These are phyloP conservation scores for Brachionus rotundiformis DNA, from an alignment of 1,140 invertebrate genomes.

Conservation along the genomic window DNA sequence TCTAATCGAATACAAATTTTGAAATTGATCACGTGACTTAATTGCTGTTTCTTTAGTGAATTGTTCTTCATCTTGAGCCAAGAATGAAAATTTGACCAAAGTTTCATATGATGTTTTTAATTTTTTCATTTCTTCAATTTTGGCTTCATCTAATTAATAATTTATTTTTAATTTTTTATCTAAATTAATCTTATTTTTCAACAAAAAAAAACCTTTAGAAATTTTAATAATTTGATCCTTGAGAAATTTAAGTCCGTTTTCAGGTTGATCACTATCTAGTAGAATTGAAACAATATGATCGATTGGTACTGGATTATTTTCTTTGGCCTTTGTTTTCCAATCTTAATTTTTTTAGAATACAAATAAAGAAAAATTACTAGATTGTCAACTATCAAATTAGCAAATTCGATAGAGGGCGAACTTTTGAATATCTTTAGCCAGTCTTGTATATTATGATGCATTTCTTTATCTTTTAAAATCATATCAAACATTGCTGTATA, in stretches of 20 bases:
- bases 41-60: slow-evolving; percentile 31
- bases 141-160: background rate
- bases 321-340: background rate
- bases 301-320: slow-evolving; percentile 10
- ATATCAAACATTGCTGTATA: slow-evolving; percentile 29
- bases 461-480: slow-evolving; percentile 14
- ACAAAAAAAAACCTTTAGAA: background rate
- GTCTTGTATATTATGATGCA: background rate
- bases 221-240: background rate
- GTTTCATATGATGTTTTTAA: slow-evolving; percentile 30
- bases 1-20: slow-evolving; percentile 29
- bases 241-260: slow-evolving; percentile 29
- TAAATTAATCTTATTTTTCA: background rate
- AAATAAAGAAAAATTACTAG: background rate
- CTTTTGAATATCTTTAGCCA: slow-evolving; percentile 30
- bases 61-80: slow-evolving; percentile 41
- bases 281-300: slow-evolving; percentile 35
- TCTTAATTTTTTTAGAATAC: background rate
- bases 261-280: slow-evolving; percentile 19
- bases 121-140: slow-evolving; percentile 9
- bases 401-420: slow-evolving; percentile 1
- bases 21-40: slow-evolving; percentile 23
- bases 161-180: background rate
- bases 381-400: slow-evolving; percentile 25
- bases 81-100: slow-evolving; percentile 29